Percentiles rank a stretch among this genome's conserved stretches.
These are phyloP conservation scores for Epinotia nisella DNA, from an alignment of 2,888 invertebrate genomes.

Conservation along the genomic window DNA sequence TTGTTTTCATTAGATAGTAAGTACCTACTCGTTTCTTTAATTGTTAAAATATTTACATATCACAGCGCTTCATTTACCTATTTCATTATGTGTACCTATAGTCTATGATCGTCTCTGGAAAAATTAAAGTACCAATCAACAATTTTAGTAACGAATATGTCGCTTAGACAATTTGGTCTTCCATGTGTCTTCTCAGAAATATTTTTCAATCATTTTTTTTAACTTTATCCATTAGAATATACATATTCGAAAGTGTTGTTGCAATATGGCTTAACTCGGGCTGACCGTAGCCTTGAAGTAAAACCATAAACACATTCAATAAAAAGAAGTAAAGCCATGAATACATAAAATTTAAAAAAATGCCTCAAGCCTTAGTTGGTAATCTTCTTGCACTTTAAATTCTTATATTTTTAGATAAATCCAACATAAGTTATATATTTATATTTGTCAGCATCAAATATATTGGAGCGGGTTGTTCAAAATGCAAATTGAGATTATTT, in stretches of 20 bases:
- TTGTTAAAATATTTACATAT: constrained; percentile 36
- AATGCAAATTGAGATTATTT: background rate
- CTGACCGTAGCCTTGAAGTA: background rate
- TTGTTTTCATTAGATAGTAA: constrained; percentile 11
- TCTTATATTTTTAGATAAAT: constrained; percentile 22
- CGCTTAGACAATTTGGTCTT: background rate
- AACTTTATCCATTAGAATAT: too few relatives aligned
- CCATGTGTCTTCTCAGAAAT: background rate
- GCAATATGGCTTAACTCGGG: background rate
- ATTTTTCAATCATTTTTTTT: too few relatives aligned
- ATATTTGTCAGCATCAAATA: constrained; percentile 3
- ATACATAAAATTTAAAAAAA: background rate
- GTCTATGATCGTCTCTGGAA: background rate
- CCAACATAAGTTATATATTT: constrained; percentile 21
- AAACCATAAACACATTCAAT: too few relatives aligned
- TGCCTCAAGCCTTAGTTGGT: background rate
- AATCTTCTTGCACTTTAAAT: constrained; percentile 17
- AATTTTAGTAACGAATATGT: too few relatives aligned
- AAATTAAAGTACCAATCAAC: too few relatives aligned
- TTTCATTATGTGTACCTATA: constrained; percentile 6
- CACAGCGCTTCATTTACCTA: background rate
- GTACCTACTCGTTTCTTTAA: background rate
- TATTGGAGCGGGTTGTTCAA: background rate
- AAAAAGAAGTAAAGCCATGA: background rate
- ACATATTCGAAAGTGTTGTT: background rate